Evolutionary conservation across 35 echinoderm and acorn worm genomes (phyloP).

Genomic region (Hemicentrotus pulcherrimus): DNA sequence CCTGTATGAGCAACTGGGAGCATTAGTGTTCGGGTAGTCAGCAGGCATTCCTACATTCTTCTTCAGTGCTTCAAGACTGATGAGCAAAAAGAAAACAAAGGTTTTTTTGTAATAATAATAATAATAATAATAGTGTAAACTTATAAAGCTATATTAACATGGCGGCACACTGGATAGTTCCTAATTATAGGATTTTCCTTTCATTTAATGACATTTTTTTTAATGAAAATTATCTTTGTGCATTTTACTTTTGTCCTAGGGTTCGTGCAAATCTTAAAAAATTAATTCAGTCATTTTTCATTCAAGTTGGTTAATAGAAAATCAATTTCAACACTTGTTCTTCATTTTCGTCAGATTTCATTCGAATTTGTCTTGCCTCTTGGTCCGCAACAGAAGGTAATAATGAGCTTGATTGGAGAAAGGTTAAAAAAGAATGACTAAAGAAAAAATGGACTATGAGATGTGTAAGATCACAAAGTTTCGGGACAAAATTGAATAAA

Average conservation of each 20-base stretch:
- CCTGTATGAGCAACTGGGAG: conserved; percentile 50
- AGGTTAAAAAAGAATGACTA: too few relatives aligned
- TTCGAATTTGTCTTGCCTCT: neutral
- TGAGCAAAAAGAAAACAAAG: neutral
- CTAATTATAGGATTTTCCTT: neutral
- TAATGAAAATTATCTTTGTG: neutral
- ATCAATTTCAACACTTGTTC: neutral
- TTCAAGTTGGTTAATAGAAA: neutral
- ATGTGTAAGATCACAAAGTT: too few relatives aligned
- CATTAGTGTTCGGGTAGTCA: neutral
- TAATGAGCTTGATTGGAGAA: too few relatives aligned
- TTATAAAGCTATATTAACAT: neutral
- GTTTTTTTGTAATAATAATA: too few relatives aligned
- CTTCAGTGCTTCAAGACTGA: conserved; percentile 23
- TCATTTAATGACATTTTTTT: too few relatives aligned
- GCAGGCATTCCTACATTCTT: neutral
- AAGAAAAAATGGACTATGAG: too few relatives aligned
- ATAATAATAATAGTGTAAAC: too few relatives aligned
- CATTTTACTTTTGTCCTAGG: neutral
- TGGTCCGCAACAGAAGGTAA: too few relatives aligned
- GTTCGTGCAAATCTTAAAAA: too few relatives aligned
- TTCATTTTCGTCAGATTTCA: neutral
- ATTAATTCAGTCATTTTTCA: too few relatives aligned
- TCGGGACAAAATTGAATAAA: too few relatives aligned
- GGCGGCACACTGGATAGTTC: neutral